Conservation (phyloP, 2,888 invertebrate species). For the Venusia cambrica region DNA sequence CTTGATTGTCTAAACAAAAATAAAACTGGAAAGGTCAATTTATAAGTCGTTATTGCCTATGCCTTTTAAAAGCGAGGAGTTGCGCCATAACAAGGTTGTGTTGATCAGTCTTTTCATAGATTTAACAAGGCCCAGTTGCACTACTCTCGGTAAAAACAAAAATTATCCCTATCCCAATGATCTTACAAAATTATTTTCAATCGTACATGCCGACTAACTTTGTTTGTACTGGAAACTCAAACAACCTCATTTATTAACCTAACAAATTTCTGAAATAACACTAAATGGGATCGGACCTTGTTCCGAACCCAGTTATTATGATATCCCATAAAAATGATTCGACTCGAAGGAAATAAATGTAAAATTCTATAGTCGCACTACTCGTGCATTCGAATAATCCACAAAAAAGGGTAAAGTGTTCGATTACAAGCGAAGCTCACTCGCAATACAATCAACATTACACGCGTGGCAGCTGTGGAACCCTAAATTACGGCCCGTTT, state of each 20-base stretch:
- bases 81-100: constrained; percentile 14
- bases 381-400: constrained; percentile 40
- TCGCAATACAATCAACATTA: constrained; percentile 77
- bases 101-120: constrained; percentile 4
- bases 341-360: constrained; percentile 16
- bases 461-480: constrained; percentile 69
- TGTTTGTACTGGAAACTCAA: too few species aligned
- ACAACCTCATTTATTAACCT: too few species aligned
- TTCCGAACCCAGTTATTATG: constrained; percentile 4
- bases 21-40: constrained; percentile 23
- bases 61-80: constrained; percentile 14
- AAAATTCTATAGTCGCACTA: constrained; percentile 23
- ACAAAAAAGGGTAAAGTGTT: constrained; percentile 57
- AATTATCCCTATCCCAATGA: too few species aligned
- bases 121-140: too few species aligned
- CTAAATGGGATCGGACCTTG: background rate
- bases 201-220: too few species aligned
- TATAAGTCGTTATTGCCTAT: constrained; percentile 17
- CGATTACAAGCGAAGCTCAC: constrained; percentile 47
- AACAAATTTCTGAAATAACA: constrained; percentile 2
- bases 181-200: too few species aligned
- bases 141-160: too few species aligned
- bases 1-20: constrained; percentile 65
- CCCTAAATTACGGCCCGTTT: constrained; percentile 71
- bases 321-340: constrained; percentile 13